These are phyloP conservation scores for Agonopterix arenella DNA, from an alignment of 2,888 invertebrate genomes.

Conservation along the genomic window DNA sequence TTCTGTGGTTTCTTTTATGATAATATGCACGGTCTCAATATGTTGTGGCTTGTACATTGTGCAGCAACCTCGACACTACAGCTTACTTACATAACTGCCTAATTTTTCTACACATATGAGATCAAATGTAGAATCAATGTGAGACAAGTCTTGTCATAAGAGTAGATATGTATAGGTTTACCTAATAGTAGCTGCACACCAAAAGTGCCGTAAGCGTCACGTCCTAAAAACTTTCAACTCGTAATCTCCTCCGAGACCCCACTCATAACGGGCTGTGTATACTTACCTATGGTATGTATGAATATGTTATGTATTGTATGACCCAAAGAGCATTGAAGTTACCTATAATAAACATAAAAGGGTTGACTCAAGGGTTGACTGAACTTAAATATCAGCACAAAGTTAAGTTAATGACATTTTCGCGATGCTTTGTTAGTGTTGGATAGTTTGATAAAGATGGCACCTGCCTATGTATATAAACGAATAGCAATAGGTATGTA, in stretches of 20 bases:
- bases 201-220: conserved; percentile 50
- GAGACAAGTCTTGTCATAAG: too few relatives aligned
- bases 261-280: conserved; percentile 28
- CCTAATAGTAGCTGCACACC: conserved; percentile 18
- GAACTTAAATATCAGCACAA: too few relatives aligned
- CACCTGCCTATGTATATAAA: not conserved
- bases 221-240: conserved; percentile 47
- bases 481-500: not conserved
- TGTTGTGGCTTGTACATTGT: too few relatives aligned
- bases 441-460: conserved; percentile 11
- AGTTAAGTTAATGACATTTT: too few relatives aligned
- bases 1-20: conserved; percentile 23
- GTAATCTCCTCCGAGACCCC: conserved; percentile 26
- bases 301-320: conserved; percentile 18
- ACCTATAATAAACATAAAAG: too few relatives aligned
- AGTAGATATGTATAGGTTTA: conserved; percentile 12
- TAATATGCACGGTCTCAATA: too few relatives aligned
- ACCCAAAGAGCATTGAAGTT: too few relatives aligned
- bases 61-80: too few relatives aligned
- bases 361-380: too few relatives aligned
- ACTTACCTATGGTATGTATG: conserved; percentile 12
- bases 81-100: too few relatives aligned
- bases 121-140: too few relatives aligned
- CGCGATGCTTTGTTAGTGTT: not conserved
- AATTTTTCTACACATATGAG: too few relatives aligned